These are phyloP conservation scores for Noturus placidus DNA, from an alignment of 2,113 vertebrate genomes.

Conservation along the genomic window DNA sequence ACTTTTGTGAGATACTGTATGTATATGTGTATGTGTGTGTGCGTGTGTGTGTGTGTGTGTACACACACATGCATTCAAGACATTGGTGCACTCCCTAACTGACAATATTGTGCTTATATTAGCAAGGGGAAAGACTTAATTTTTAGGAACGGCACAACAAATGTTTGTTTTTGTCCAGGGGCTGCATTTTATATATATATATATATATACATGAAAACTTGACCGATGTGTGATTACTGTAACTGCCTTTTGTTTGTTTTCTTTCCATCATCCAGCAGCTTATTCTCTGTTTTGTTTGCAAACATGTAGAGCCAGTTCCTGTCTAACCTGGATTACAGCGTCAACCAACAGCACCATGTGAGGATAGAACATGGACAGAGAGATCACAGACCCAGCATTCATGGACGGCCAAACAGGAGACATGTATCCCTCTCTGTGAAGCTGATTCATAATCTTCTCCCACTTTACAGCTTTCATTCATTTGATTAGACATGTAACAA, in stretches of 20 bases:
- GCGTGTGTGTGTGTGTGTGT: no score
- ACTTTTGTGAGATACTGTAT: no score
- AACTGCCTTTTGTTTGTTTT: not conserved
- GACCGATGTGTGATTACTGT: not conserved
- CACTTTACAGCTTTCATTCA: not conserved
- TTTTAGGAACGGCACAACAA: not conserved
- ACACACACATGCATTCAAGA: no score
- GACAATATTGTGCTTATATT: not conserved
- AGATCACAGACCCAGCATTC: constrained; percentile 75
- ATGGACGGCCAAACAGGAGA: constrained; percentile 74
- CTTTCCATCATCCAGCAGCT: not conserved
- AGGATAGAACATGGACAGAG: constrained; percentile 79
- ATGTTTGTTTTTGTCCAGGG: not conserved
- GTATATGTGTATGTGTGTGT: no score
- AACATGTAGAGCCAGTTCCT: constrained; percentile 68
- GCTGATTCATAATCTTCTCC: not conserved
- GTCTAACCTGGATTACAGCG: constrained; percentile 70
- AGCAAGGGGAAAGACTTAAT: not conserved
- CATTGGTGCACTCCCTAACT: not conserved
- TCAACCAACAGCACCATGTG: constrained; percentile 78
- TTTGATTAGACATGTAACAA: not conserved
- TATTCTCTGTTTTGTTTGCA: not conserved
- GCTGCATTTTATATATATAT: no score
- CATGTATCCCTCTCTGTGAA: constrained; percentile 76
- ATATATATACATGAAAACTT: not conserved